These are phyloP conservation scores for Rostratula benghalensis DNA, from an alignment of 2,113 vertebrate genomes.

Conservation along the genomic window DNA sequence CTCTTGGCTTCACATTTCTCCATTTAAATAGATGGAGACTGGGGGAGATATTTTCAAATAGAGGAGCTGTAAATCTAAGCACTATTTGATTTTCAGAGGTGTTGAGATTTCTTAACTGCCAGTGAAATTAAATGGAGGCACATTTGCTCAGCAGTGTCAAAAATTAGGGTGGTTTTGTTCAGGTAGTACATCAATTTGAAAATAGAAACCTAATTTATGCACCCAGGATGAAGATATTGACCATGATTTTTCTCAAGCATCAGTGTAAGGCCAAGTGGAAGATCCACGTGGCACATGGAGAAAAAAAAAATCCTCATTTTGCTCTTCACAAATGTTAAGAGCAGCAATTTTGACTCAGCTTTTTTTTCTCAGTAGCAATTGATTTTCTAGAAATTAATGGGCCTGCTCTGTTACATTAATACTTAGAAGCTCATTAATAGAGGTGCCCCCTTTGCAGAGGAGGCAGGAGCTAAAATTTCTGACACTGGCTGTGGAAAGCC, in stretches of 20 bases:
- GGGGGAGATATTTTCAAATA: neutral
- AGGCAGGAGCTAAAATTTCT: neutral
- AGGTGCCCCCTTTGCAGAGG: neutral
- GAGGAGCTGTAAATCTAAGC: constrained; percentile 2
- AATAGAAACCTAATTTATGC: neutral
- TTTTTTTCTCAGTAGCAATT: neutral
- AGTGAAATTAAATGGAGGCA: neutral
- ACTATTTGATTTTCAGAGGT: constrained; percentile 14
- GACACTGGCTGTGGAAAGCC: constrained; percentile 16
- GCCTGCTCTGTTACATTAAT: constrained; percentile 23
- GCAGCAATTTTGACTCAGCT: constrained; percentile 1
- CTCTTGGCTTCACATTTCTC: constrained; percentile 5
- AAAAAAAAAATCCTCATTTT: neutral
- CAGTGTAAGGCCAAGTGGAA: neutral
- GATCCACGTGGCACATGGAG: neutral
- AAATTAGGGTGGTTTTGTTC: neutral
- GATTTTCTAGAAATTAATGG: constrained; percentile 9
- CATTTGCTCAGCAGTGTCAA: neutral
- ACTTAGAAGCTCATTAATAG: neutral
- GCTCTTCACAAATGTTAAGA: neutral
- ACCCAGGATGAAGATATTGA: neutral
- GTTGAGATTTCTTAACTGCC: neutral
- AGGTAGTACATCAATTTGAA: neutral
- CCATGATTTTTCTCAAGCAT: neutral
- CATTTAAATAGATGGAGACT: neutral